phyloP scores from a whole-genome alignment of 2,888 invertebrate genomes.

The Erebia epiphron region DNA sequence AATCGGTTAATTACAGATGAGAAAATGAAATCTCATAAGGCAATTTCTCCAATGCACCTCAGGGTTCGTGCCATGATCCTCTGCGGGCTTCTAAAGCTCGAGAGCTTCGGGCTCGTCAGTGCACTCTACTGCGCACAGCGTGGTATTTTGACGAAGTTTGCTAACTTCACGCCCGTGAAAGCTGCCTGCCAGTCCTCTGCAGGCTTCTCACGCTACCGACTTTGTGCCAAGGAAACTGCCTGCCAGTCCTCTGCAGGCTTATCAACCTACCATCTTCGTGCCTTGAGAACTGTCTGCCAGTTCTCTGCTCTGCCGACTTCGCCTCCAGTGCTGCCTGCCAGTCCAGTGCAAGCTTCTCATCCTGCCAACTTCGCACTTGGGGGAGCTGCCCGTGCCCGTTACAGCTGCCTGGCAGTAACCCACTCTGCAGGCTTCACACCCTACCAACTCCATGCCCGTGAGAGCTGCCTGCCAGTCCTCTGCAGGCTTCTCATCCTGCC shows the following conservation, averaged over 20 bases:
- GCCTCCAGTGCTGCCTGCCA: neutral
- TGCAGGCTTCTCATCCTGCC: neutral
- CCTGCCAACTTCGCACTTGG: neutral
- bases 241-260: neutral
- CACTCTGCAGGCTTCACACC: neutral
- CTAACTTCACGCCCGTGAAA: neutral
- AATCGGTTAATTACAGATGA: neutral
- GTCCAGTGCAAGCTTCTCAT: neutral
- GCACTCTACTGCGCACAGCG: neutral
- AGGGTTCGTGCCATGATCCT: neutral
- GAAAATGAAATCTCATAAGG: neutral
- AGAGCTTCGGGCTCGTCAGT: too few relatives aligned
- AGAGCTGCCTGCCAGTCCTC: neutral
- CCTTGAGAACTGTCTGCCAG: neutral
- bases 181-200: neutral
- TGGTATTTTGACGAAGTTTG: too few relatives aligned
- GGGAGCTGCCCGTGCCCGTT: neutral
- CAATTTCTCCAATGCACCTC: neutral
- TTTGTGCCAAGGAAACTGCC: neutral
- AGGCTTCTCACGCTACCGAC: neutral
- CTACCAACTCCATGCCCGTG: neutral
- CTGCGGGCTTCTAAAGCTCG: neutral
- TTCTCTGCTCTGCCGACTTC: neutral
- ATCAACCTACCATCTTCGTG: neutral
- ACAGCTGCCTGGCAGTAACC: neutral